phyloP scores from a whole-genome alignment of 2,888 invertebrate genomes.

The Fragum fragum region DNA sequence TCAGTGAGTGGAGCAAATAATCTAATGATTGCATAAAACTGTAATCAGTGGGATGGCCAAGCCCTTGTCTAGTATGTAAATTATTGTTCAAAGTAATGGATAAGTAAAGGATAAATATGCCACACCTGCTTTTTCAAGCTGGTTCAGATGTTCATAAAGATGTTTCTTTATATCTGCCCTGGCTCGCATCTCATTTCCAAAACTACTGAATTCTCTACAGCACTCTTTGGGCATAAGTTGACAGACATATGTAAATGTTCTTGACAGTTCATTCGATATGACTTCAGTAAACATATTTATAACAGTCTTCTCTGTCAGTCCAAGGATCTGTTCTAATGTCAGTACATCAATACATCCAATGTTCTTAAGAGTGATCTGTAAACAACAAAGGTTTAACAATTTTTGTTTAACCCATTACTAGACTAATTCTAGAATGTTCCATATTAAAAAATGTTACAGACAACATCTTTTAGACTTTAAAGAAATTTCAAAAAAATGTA shows the following conservation, averaged over 20 bases:
- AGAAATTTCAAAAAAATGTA: too few species aligned
- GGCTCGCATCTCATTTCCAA: constrained; percentile 89
- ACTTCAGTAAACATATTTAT: constrained; percentile 88
- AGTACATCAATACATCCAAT: constrained; percentile 76
- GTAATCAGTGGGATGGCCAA: too few species aligned
- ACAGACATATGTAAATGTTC: constrained; percentile 88
- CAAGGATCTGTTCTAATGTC: constrained; percentile 82
- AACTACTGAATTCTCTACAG: constrained; percentile 88
- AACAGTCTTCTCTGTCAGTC: constrained; percentile 87
- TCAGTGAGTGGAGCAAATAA: too few species aligned
- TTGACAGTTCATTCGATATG: constrained; percentile 88
- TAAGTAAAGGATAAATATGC: too few species aligned
- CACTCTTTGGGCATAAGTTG: constrained; percentile 88
- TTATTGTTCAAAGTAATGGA: too few species aligned
- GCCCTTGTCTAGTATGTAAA: too few species aligned
- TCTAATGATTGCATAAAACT: too few species aligned
- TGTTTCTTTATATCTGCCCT: constrained; percentile 88
- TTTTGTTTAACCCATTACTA: too few species aligned
- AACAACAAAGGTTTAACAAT: too few species aligned
- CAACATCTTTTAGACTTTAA: too few species aligned
- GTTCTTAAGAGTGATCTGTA: constrained; percentile 72
- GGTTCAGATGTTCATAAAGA: constrained; percentile 87
- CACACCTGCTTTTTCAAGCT: constrained; percentile 82
- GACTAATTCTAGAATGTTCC: too few species aligned
- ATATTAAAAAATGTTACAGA: too few species aligned